These are phyloP conservation scores for Neocrepidodera transversa DNA, from an alignment of 2,888 invertebrate genomes.

Conservation along the genomic window DNA sequence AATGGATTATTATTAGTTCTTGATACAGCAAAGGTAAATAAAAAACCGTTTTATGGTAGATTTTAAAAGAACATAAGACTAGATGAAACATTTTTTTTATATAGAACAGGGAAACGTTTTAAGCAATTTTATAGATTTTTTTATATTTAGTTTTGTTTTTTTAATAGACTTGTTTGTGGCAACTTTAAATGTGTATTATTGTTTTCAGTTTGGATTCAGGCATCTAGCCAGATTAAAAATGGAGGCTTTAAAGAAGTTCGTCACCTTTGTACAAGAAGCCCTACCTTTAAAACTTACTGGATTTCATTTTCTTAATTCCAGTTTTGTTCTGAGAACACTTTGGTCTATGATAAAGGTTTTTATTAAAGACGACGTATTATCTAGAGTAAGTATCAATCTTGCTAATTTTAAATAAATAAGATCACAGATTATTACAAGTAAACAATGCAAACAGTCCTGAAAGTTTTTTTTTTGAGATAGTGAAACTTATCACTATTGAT, in stretches of 20 bases:
- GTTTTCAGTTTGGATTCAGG: slow-evolving; percentile 9
- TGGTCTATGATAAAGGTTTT: slow-evolving; percentile 11
- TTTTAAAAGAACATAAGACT: neutral
- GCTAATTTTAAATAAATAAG: no score
- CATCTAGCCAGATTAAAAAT: slow-evolving; percentile 4
- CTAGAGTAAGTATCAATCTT: neutral
- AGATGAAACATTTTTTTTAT: no score
- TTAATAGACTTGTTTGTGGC: no score
- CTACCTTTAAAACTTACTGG: slow-evolving; percentile 8
- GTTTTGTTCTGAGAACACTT: slow-evolving; percentile 6
- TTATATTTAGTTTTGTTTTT: no score
- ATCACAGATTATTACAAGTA: no score
- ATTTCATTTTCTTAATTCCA: slow-evolving; percentile 7
- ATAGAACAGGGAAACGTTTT: no score
- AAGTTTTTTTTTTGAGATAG: no score
- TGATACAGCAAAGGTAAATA: slow-evolving; percentile 2
- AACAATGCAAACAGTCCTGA: no score
- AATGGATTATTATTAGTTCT: slow-evolving; percentile 1
- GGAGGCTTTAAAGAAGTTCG: slow-evolving; percentile 7
- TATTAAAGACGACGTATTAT: slow-evolving; percentile 3
- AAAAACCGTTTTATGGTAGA: neutral
- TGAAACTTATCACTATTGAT: no score
- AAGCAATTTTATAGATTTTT: no score
- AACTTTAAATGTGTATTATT: no score
- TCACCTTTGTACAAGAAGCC: slow-evolving; percentile 1